Evolutionary conservation across 2,888 invertebrate genomes (phyloP).

Genomic region (Sesamia inferens): DNA sequence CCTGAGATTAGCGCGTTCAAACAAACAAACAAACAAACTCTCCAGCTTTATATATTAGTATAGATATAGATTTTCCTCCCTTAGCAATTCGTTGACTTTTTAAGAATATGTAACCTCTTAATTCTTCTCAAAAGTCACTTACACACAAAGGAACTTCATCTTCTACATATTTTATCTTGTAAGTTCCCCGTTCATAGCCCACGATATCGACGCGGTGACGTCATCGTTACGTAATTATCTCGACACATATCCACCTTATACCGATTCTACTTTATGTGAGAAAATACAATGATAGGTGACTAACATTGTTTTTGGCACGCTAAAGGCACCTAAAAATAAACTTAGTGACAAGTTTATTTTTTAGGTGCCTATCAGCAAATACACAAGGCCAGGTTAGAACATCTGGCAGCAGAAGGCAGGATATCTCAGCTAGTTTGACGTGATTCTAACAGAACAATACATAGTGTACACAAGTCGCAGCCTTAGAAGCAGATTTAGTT

Average conservation of each 20-base stretch:
- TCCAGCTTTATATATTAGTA: no score
- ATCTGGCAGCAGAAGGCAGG: not conserved
- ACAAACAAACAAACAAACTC: no score
- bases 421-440: not conserved
- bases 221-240: slow-evolving; percentile 29
- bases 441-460: slow-evolving; percentile 1
- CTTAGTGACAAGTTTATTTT: no score
- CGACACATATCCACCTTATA: slow-evolving; percentile 45
- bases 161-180: slow-evolving; percentile 4
- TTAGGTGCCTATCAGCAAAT: not conserved
- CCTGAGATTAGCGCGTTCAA: no score
- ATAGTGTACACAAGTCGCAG: no score
- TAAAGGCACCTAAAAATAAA: not conserved
- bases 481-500: not conserved
- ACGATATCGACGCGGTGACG: slow-evolving; percentile 6
- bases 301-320: not conserved
- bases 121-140: not conserved
- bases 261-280: slow-evolving; percentile 31
- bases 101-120: not conserved
- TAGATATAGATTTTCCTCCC: not conserved
- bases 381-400: not conserved
- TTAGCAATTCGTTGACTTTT: not conserved
- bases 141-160: slow-evolving; percentile 12
- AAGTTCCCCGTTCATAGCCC: slow-evolving; percentile 13
- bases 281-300: not conserved